phyloP scores from a whole-genome alignment of 2,113 vertebrate species.

The Indri indri region DNA sequence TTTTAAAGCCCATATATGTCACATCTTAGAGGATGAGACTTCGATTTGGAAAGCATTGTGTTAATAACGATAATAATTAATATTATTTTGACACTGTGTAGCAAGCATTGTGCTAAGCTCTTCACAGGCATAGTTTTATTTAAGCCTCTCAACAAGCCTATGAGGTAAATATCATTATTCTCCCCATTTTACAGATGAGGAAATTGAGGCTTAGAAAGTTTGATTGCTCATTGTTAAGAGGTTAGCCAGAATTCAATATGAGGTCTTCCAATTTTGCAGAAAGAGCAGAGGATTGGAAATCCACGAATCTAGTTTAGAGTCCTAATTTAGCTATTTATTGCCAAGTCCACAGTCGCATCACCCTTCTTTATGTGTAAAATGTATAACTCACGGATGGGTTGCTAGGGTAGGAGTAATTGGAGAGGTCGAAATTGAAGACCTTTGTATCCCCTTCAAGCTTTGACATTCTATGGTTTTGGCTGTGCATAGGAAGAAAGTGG shows the following conservation, averaged over 20 bases:
- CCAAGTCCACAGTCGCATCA: background rate
- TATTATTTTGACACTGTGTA: background rate
- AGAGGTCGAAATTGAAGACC: background rate
- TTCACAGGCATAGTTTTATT: background rate
- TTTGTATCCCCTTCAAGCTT: background rate
- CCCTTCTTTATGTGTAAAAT: background rate
- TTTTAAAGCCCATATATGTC: background rate
- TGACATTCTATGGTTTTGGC: background rate
- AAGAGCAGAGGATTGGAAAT: background rate
- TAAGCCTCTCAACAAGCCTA: background rate
- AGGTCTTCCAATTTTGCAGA: background rate
- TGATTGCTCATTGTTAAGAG: background rate
- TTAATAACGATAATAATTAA: background rate
- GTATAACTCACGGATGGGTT: background rate
- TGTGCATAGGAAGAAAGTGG: accelerated
- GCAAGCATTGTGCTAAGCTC: background rate
- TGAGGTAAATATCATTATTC: background rate
- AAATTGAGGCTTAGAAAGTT: background rate
- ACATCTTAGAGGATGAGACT: background rate
- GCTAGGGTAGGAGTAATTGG: background rate
- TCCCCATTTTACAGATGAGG: background rate
- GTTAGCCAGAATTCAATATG: background rate
- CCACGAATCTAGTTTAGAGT: background rate
- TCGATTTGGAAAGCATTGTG: background rate
- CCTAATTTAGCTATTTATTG: background rate